Evolutionary conservation across 2,888 invertebrate species (phyloP).

Genomic region (Neoascia interrupta): DNA sequence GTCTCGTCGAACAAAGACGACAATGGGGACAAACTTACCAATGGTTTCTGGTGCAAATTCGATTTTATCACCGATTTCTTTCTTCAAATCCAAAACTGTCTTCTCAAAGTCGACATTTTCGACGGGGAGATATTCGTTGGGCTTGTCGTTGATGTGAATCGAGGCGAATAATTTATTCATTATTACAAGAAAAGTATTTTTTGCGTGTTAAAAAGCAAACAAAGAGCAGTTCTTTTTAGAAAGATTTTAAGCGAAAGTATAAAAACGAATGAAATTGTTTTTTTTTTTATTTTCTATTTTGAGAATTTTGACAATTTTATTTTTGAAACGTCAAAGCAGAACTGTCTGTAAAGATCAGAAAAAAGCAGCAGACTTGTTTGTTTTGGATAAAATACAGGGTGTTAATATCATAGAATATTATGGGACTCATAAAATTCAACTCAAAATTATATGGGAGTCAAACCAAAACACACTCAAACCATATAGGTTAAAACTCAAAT

Average conservation of each 20-base stretch:
- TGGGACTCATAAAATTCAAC: too few relatives aligned
- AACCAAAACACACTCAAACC: too few relatives aligned
- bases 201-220: too few relatives aligned
- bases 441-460: too few relatives aligned
- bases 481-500: too few relatives aligned
- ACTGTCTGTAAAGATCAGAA: background rate
- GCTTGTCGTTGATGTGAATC: conserved; percentile 80
- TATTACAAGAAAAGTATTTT: too few relatives aligned
- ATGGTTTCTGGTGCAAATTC: conserved; percentile 80
- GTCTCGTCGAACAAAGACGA: background rate
- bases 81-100: conserved; percentile 81
- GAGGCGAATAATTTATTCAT: conserved; percentile 79
- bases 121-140: conserved; percentile 81
- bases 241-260: background rate
- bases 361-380: background rate
- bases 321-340: background rate
- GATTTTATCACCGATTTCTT: conserved; percentile 80
- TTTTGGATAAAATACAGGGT: too few relatives aligned
- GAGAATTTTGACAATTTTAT: conserved; percentile 19
- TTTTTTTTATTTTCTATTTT: conserved; percentile 1
- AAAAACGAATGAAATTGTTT: conserved; percentile 13
- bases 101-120: conserved; percentile 82
- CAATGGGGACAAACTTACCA: conserved; percentile 76
- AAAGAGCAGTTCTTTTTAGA: conserved; percentile 33
- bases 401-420: too few relatives aligned